Conservation (phyloP, 2,797 vertebrate genomes). For the Oreochromis mossambicus region DNA sequence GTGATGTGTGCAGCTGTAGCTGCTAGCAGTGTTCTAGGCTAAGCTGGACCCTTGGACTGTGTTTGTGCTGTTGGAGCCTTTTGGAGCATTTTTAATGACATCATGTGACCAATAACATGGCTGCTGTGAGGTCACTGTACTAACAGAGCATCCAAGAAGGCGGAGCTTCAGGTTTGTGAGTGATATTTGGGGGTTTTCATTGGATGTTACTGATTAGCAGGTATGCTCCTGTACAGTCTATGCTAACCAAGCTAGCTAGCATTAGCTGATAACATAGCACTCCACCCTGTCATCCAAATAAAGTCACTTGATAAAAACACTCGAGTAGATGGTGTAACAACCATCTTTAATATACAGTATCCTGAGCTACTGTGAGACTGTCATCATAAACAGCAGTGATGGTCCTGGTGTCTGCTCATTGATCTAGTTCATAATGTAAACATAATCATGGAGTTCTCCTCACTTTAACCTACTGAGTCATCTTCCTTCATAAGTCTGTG, state of each 20-base stretch:
- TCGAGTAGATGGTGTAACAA: background rate
- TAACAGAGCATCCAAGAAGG: background rate
- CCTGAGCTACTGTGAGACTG: background rate
- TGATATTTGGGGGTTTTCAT: background rate
- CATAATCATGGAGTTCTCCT: background rate
- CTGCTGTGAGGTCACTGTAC: background rate
- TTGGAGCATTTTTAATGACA: background rate
- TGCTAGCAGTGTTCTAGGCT: background rate
- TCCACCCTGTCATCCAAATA: background rate
- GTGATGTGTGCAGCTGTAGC: background rate
- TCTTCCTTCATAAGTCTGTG: background rate
- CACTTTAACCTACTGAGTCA: background rate
- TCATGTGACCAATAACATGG: background rate
- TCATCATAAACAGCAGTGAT: background rate
- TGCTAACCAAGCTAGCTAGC: background rate
- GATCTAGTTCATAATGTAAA: background rate
- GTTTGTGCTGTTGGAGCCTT: background rate
- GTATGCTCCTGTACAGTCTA: no score
- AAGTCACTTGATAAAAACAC: background rate
- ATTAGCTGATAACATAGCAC: background rate
- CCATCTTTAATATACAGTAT: background rate
- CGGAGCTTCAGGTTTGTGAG: background rate
- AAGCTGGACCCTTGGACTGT: background rate
- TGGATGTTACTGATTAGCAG: background rate
- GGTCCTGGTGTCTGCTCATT: background rate